These are phyloP conservation scores for Natrix natrix DNA, from an alignment of 2,797 vertebrate species.

Conservation along the genomic window DNA sequence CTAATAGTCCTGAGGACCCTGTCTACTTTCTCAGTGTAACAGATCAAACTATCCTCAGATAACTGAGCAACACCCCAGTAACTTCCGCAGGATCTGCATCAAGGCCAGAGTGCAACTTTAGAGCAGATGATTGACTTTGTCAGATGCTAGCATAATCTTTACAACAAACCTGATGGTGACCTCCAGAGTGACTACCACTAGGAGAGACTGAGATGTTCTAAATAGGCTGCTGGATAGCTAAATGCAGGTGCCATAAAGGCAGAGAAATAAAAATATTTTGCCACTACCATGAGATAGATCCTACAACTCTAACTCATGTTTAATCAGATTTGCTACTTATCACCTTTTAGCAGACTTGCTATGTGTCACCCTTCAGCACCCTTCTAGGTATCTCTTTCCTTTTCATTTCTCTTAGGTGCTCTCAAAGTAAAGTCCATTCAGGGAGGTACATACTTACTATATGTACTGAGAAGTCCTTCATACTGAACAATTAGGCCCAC, in stretches of 20 bases:
- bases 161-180: not conserved
- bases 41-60: not conserved
- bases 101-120: not conserved
- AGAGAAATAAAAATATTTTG: not conserved
- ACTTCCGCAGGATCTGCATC: not conserved
- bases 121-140: not conserved
- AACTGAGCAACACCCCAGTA: not conserved
- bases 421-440: not conserved
- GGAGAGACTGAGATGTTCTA: not conserved
- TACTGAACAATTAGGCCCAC: conserved; percentile 93
- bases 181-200: not conserved
- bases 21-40: not conserved
- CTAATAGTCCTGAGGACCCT: not conserved
- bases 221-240: not conserved
- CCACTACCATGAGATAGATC: not conserved
- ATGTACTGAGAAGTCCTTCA: conserved; percentile 95
- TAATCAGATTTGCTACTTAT: not conserved
- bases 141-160: not conserved
- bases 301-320: not conserved
- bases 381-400: not conserved
- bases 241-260: not conserved
- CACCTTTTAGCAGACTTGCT: not conserved
- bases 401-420: not conserved
- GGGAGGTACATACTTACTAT: conserved; percentile 82
- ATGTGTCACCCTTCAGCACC: too few relatives aligned